phyloP scores from a whole-genome alignment of 2,888 invertebrate genomes.

The Drosophila paramelanica region DNA sequence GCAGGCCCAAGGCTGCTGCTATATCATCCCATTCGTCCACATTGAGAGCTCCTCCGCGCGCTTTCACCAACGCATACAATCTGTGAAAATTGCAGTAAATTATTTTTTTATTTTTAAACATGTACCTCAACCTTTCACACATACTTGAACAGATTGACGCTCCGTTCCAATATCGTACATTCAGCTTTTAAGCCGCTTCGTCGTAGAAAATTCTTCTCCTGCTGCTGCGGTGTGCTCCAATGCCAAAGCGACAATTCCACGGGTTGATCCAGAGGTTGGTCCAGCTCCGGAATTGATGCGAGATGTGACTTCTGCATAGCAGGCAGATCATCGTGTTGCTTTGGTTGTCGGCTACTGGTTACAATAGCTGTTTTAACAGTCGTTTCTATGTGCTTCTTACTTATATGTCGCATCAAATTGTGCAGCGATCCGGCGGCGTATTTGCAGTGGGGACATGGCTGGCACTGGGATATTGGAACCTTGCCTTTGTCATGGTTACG shows the following conservation, averaged over 20 bases:
- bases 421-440: slow-evolving; percentile 56
- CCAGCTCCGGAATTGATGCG: neutral
- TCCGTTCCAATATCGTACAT: slow-evolving; percentile 23
- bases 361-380: slow-evolving; percentile 12
- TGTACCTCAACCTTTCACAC: neutral
- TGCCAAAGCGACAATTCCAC: slow-evolving; percentile 33
- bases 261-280: neutral
- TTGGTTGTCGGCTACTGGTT: neutral
- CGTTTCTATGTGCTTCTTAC: slow-evolving; percentile 38
- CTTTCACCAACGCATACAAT: slow-evolving; percentile 33
- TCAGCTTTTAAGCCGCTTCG: slow-evolving; percentile 27
- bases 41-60: slow-evolving; percentile 36
- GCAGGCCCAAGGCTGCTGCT: slow-evolving; percentile 32
- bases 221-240: slow-evolving; percentile 44
- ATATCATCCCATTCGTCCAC: slow-evolving; percentile 48
- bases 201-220: slow-evolving; percentile 35
- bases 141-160: slow-evolving; percentile 44
- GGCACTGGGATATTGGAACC: slow-evolving; percentile 49
- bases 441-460: slow-evolving; percentile 49
- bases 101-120: neutral
- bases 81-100: neutral
- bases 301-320: neutral
- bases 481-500: slow-evolving; percentile 52
- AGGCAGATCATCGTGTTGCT: neutral
- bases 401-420: slow-evolving; percentile 48